These are phyloP conservation scores for Papilio aristodemus DNA, from an alignment of 1,140 invertebrate species.

Conservation along the genomic window DNA sequence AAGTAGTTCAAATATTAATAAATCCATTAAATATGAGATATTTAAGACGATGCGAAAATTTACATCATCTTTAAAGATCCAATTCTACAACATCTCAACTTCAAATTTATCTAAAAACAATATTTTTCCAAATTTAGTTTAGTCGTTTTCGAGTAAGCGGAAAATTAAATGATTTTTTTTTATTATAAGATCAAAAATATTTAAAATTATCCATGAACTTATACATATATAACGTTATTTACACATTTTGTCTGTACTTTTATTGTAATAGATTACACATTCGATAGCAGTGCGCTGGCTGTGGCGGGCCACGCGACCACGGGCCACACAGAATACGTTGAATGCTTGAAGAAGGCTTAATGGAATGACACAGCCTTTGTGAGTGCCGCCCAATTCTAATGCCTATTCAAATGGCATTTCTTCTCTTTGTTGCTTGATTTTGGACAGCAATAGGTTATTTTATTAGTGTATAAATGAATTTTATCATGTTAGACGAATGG, in stretches of 20 bases:
- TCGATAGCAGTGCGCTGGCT: conserved; percentile 59
- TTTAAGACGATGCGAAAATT: too few relatives aligned
- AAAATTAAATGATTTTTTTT: too few relatives aligned
- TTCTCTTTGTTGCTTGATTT: conserved; percentile 78
- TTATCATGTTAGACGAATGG: conserved; percentile 59
- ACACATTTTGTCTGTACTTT: conserved; percentile 46
- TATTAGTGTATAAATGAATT: conserved; percentile 76
- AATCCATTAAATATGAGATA: too few relatives aligned
- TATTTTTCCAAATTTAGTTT: too few relatives aligned
- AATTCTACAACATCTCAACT: too few relatives aligned
- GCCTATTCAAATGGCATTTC: conserved; percentile 79
- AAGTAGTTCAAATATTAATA: too few relatives aligned
- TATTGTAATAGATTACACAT: conserved; percentile 76
- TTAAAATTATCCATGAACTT: too few relatives aligned
- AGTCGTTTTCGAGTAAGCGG: too few relatives aligned
- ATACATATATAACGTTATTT: not conserved
- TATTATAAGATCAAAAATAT: too few relatives aligned
- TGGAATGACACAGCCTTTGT: conserved; percentile 78
- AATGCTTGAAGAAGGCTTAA: conserved; percentile 77
- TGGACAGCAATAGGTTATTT: conserved; percentile 76
- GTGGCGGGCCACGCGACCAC: conserved; percentile 68
- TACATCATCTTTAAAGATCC: too few relatives aligned
- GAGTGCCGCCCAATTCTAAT: conserved; percentile 77
- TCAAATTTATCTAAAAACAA: too few relatives aligned
- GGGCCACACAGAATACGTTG: conserved; percentile 71